Evolutionary conservation across 2,797 vertebrate genomes (phyloP).

Genomic region (Propithecus perrieri): DNA sequence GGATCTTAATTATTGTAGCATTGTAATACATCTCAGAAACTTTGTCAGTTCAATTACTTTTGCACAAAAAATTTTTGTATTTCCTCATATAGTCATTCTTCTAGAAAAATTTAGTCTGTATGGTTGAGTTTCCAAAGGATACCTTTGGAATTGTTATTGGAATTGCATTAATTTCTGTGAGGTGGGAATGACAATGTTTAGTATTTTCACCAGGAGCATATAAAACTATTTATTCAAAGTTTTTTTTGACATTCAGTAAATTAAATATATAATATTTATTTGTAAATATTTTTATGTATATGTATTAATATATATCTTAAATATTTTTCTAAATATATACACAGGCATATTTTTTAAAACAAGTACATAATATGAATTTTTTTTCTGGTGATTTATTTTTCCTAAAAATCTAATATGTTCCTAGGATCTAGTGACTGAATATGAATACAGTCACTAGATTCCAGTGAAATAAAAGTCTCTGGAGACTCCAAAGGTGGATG

Average conservation of each 20-base stretch:
- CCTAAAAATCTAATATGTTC: not conserved
- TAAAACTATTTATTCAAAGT: not conserved
- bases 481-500: too few relatives aligned
- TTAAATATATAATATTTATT: not conserved
- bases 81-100: not conserved
- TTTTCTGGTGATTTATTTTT: not conserved
- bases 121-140: not conserved
- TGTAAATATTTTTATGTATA: not conserved
- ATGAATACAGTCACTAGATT: not conserved
- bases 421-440: not conserved
- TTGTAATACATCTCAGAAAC: not conserved
- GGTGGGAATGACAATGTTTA: not conserved
- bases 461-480: too few relatives aligned
- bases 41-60: not conserved
- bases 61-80: not conserved
- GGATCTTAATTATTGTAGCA: not conserved
- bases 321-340: not conserved
- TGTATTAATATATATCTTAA: not conserved
- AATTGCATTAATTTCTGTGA: not conserved
- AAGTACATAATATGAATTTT: not conserved
- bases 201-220: not conserved
- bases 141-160: not conserved
- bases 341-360: not conserved
- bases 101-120: not conserved
- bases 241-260: slow-evolving; percentile 18